Evolutionary conservation across 2,888 invertebrate genomes (phyloP).

Genomic region (Masnerella sp.): DNA sequence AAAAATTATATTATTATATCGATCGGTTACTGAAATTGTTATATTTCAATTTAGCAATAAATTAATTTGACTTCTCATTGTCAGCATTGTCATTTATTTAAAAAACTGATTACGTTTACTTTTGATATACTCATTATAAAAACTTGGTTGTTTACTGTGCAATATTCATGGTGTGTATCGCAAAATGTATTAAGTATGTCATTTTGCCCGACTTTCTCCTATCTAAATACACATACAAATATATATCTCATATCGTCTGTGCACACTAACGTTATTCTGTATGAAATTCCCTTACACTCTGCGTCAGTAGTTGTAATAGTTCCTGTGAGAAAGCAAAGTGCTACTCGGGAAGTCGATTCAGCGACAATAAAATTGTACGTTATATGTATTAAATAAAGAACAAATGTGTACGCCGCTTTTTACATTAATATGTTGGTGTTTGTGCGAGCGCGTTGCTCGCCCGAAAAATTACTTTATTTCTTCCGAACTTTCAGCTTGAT

Average conservation of each 20-base stretch:
- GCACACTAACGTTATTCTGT: constrained; percentile 18
- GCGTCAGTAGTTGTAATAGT: constrained; percentile 31
- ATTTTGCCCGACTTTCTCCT: too few species aligned
- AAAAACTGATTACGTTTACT: too few species aligned
- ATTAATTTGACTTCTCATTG: too few species aligned
- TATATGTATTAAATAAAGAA: constrained; percentile 46
- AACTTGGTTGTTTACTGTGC: too few species aligned
- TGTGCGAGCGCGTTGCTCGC: constrained; percentile 6
- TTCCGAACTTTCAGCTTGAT: constrained; percentile 23
- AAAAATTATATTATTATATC: too few species aligned
- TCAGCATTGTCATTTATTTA: too few species aligned
- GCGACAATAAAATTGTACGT: constrained; percentile 46
- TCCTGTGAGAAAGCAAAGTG: constrained; percentile 38
- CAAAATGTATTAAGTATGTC: too few species aligned
- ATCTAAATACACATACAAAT: constrained; percentile 25
- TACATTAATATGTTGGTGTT: constrained; percentile 18
- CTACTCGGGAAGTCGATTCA: constrained; percentile 36
- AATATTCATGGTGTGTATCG: too few species aligned
- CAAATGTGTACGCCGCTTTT: constrained; percentile 14
- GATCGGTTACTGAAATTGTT: too few species aligned
- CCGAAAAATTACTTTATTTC: constrained; percentile 33
- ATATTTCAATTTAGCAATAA: too few species aligned
- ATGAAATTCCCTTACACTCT: constrained; percentile 30
- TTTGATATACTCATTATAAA: too few species aligned
- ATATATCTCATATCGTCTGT: constrained; percentile 15